These are phyloP conservation scores for Plumapathes pennacea DNA, from an alignment of 92 coral and sea anemone species.

Conservation along the genomic window DNA sequence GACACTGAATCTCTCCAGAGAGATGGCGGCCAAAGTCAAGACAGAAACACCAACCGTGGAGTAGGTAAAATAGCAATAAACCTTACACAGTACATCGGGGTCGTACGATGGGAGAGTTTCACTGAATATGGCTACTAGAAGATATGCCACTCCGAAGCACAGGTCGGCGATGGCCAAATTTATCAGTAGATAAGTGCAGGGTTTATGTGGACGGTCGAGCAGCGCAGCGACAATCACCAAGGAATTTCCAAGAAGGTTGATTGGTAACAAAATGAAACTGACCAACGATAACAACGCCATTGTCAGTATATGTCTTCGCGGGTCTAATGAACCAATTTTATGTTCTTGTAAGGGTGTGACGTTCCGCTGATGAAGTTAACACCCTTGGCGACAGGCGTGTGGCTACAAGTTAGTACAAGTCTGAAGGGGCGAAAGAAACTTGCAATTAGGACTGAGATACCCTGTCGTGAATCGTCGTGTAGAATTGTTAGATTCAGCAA, in stretches of 20 bases:
- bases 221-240: conserved; percentile 1
- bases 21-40: conserved; percentile 4
- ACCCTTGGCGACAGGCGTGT: no score
- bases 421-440: no score
- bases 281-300: conserved; percentile 9
- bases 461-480: no score
- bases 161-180: conserved; percentile 16
- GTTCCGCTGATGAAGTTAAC: no score
- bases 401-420: no score
- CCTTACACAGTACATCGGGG: conserved; percentile 1
- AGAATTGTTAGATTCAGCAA: no score
- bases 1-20: conserved; percentile 10
- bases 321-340: no score
- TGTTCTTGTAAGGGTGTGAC: no score
- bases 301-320: background rate
- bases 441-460: no score
- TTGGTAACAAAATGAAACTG: background rate
- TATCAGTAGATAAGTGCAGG: conserved; percentile 2
- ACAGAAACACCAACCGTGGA: conserved; percentile 7
- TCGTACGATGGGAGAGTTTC: background rate
- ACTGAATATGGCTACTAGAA: background rate
- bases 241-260: conserved; percentile 18
- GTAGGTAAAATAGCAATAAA: conserved; percentile 7
- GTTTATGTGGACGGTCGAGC: background rate
- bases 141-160: conserved; percentile 10